Base-by-base conservation (phyloP, 1,140 invertebrate species). In the Drosophila ogumai region DNA sequence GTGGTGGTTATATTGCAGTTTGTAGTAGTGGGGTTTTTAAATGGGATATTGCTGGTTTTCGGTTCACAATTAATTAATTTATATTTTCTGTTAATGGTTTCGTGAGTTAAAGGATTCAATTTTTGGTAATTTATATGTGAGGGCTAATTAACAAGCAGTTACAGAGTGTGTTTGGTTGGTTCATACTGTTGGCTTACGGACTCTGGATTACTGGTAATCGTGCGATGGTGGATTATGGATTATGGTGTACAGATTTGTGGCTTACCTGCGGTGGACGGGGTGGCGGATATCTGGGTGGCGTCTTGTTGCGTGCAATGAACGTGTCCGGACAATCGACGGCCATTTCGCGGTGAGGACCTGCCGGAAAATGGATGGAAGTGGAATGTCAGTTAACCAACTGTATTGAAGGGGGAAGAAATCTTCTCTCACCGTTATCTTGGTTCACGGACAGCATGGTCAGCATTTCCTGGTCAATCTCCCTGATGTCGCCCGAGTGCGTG, bases 311-410 rank as follows among this genome's bases (percentile, higher is more conserved):
- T 77, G 95, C 97, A 79, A 99, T 96, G 94, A 99, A 99, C 88
- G 96, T 96, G 91, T 99, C 98, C 86, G 99, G 99, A 73, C 99
- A 98, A 94, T 99, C 99, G 91, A 99, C 98, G 87, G 99, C 97
- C 97, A 99, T 98, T 95, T 99, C 99, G 91, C 97, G 95, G 94
- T 97, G 96, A 90, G 96, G 96, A 93, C 96, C 95, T 95, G 54
- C 25, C 59, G 93, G 93, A 93, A 36, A 25, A 41, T 10, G 41
- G 6, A 32, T 19, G 12, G 25, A n/a, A 34, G 36, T 28, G 43
- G 6, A 36, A 36, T 19, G 41, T 31, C 10, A 31, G 54, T 34
- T 28, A 6, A 15, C 22, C 17, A 2, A 22, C 9, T 38, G 15
- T n/a, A 38, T 32, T 2, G 19, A 3, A 8, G 13, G 13, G 13